Base-by-base conservation (phyloP, 2,888 invertebrate species). In the Phyto melanocephala region DNA sequence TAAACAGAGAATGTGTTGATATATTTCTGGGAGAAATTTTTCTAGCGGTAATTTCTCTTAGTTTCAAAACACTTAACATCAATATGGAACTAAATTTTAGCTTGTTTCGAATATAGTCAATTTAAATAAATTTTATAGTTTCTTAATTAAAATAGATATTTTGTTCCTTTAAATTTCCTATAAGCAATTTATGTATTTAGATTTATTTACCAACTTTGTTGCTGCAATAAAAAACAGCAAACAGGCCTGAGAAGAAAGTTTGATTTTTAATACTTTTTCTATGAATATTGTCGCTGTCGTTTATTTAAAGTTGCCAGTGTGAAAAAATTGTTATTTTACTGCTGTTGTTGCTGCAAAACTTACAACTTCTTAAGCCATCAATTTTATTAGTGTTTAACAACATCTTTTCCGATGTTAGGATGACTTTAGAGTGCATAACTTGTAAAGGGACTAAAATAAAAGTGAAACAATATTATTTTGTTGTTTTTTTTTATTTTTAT, bases 311-410 rank as follows among this genome's bases (percentile, higher is more conserved):
- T 77, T 70, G 13, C 13, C 70, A 47, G 20, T 56, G 62, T 24
- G 56, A 70, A 54, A 68, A 58, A 58, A 62, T 1, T 58, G 1
- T 76, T 68, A 17, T 37, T 10, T 67, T 35, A 11, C 70, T 56
- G 15, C 17, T 56, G 47, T 28, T 52, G 22, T 15, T 67, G 37
- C 37, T 7, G 45, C 33, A 35, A 62, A 70, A 47, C 22, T 65
- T 56, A 60, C 10, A 71, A 71, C 70, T 56, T 47, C 56, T 74
- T 74, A 68, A 81, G 77, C 72, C 67, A 78, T 81, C 63, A 78
- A 74, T 81, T 78, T 81, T 77, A 74, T 78, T 77, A 28, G 33
- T 71, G 68, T 74, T 78, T 56, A 81, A 68, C 62, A 77, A 72
- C 68, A 78, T 52, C 56, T 63, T 71, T 78, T 78, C 60, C 37